Evolutionary conservation across 2,113 vertebrate genomes (phyloP).

Genomic region (Sapajus apella): DNA sequence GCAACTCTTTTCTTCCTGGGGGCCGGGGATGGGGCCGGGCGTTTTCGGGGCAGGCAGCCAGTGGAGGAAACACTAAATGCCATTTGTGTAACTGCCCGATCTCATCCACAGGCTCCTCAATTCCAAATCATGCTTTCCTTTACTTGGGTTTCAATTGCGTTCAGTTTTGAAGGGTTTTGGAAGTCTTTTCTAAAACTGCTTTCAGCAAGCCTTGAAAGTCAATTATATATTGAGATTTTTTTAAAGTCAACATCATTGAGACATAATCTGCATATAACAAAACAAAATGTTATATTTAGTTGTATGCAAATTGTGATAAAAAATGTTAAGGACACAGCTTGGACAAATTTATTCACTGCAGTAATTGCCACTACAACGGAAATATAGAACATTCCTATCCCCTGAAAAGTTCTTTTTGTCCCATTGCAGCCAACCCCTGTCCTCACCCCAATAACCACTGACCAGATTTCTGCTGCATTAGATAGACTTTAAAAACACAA

Average conservation of each 20-base stretch:
- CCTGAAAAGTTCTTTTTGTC: too few species aligned
- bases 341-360: rapidly evolving
- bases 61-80: background rate
- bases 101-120: rapidly evolving
- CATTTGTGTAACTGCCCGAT: rapidly evolving
- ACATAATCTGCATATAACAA: background rate
- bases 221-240: background rate
- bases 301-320: too few species aligned
- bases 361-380: rapidly evolving
- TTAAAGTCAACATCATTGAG: background rate
- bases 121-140: background rate
- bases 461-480: background rate
- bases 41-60: rapidly evolving
- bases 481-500: background rate
- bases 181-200: background rate
- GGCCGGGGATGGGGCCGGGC: background rate
- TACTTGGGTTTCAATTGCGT: background rate
- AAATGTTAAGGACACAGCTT: background rate
- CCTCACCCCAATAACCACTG: too few species aligned
- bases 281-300: background rate
- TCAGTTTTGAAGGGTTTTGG: background rate
- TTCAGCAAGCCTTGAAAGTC: background rate
- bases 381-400: background rate
- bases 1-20: background rate
- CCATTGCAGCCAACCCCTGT: too few species aligned